phyloP scores from a whole-genome alignment of 2,888 invertebrate genomes.

The Ypsolopha sequella region DNA sequence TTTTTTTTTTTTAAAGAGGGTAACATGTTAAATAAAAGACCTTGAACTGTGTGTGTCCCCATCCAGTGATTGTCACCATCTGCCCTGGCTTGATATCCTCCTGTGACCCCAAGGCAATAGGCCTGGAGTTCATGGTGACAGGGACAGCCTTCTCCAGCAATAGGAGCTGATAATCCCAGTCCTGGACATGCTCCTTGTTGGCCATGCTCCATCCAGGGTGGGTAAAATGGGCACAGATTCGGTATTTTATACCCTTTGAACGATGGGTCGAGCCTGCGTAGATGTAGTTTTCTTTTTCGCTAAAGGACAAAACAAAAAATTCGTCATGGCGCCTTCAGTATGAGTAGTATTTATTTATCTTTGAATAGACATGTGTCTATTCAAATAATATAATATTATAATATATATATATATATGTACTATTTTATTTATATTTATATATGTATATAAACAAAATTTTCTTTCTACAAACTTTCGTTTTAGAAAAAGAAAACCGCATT shows the following conservation, averaged over 20 bases:
- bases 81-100: constrained; percentile 28
- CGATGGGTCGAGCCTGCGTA: constrained; percentile 40
- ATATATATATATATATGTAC: too few relatives aligned
- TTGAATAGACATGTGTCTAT: too few relatives aligned
- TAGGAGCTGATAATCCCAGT: constrained; percentile 52
- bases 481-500: too few relatives aligned
- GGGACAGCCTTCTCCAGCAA: constrained; percentile 41
- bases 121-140: constrained; percentile 27
- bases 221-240: constrained; percentile 47
- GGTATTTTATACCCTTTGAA: constrained; percentile 24
- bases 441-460: too few relatives aligned
- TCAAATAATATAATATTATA: too few relatives aligned
- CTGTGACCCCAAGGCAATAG: constrained; percentile 40
- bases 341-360: too few relatives aligned
- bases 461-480: too few relatives aligned
- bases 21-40: constrained; percentile 17
- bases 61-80: constrained; percentile 38
- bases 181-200: constrained; percentile 27
- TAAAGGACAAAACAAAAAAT: constrained; percentile 13
- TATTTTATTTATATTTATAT: too few relatives aligned
- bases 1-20: too few relatives aligned
- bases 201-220: constrained; percentile 33
- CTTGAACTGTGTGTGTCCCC: constrained; percentile 43
- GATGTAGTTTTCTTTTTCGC: constrained; percentile 31
- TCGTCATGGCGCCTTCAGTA: too few relatives aligned